Evolutionary conservation across 2,113 vertebrate species (phyloP), one percentile per base, ranked within the genome.

Genomic region (Crotalus horridus): DNA sequence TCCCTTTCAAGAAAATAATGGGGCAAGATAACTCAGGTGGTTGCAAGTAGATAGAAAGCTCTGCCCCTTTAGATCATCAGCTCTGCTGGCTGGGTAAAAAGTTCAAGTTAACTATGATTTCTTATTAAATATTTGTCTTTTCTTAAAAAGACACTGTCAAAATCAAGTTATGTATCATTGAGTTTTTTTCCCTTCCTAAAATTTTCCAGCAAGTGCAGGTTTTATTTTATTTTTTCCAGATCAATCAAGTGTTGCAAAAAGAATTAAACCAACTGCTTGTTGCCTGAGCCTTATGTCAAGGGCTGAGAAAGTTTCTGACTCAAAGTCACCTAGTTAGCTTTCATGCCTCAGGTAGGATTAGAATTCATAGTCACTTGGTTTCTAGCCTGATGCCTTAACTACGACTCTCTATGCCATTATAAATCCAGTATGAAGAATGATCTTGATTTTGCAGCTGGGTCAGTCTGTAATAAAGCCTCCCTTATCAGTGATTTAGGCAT

Each of bases 1-100:
- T 29, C 29, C 46, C 33, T 26, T 46, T 86, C 20, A 91, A 94
- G 46, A 92, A 93, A 90, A 93, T 24, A 92, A 94, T 90, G 81
- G 56, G 88, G 20, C 56, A 94, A 88, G 87, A 94, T 94, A 94
- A 93, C 9, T 6, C n/a, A 92, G 87, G 54, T 48, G 33, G 24
- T 29, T 86, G 88, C 81, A 90, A 93, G 89, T 53, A 56, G 91
- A 93, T 89, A 89, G 91, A 51, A 59, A 0, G 58, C 24, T 9
- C 43, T 94, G 24, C 89, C 46, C 54, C 4, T 69, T 94, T 93
- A 81, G 56, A 43, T 91, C 39, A 91, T 12, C 85, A 87, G 10
- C 43, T 91, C 51, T 0, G 0, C 74, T 81, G 33, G 33, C 43
- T 43, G 33, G 74, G 74, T 21, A 81, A 33, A 43, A 43, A 43